Percentiles rank a stretch among this genome's conserved stretches.
Evolutionary conservation across 2,888 invertebrate species (phyloP).

Genomic region (Orthosia cruda): DNA sequence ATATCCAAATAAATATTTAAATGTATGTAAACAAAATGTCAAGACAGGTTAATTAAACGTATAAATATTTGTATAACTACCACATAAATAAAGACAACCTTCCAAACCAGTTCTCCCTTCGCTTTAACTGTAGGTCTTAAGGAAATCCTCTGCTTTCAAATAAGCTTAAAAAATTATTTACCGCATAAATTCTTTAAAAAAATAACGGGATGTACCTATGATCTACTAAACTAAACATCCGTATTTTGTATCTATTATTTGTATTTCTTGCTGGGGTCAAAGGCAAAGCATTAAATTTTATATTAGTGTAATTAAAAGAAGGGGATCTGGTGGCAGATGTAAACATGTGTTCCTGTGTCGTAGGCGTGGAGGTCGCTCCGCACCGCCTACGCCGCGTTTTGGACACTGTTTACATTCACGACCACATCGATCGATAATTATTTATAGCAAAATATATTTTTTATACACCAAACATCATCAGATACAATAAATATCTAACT

Average conservation of each 20-base stretch:
- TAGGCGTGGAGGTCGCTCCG: conserved; percentile 88
- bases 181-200: not conserved
- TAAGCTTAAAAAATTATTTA: not conserved
- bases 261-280: conserved; percentile 48
- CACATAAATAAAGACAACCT: conserved; percentile 72
- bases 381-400: conserved; percentile 79
- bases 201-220: not conserved
- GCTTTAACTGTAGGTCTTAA: conserved; percentile 55
- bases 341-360: conserved; percentile 87
- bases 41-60: conserved; percentile 41
- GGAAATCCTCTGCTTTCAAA: conserved; percentile 67
- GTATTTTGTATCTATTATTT: conserved; percentile 35
- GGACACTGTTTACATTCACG: conserved; percentile 81
- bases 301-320: conserved; percentile 74
- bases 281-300: conserved; percentile 56
- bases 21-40: conserved; percentile 52
- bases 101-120: conserved; percentile 73
- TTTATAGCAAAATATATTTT: conserved; percentile 76
- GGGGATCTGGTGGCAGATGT: conserved; percentile 79
- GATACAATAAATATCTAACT: conserved; percentile 18
- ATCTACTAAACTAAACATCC: conserved; percentile 31
- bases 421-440: conserved; percentile 75
- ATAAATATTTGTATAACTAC: conserved; percentile 60
- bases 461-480: conserved; percentile 12
- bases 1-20: conserved; percentile 44